These are phyloP conservation scores for Tachysurus vachellii DNA, from an alignment of 2,113 vertebrate genomes.

Conservation along the genomic window DNA sequence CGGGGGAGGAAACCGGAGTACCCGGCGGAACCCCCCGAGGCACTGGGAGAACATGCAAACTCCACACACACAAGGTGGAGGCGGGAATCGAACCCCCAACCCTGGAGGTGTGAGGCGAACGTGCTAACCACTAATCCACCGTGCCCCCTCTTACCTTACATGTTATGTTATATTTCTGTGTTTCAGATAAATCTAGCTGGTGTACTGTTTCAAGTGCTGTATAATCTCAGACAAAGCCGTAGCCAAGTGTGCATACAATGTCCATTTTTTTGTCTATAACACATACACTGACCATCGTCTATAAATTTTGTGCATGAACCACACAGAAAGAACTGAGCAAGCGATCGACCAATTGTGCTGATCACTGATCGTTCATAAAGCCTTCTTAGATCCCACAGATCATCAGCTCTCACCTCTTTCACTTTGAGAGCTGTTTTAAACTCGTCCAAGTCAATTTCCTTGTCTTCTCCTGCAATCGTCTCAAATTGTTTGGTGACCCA, in stretches of 20 bases:
- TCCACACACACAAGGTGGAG: too few species aligned
- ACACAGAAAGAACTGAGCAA: background rate
- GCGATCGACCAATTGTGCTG: background rate
- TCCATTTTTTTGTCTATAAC: background rate
- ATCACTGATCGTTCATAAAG: background rate
- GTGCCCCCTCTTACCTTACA: background rate
- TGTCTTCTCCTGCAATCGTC: slow-evolving; percentile 77
- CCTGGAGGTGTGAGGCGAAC: too few species aligned
- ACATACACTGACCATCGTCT: background rate
- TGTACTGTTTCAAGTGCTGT: background rate
- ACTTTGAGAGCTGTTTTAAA: slow-evolving; percentile 84
- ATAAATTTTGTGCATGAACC: background rate
- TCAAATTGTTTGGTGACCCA: slow-evolving; percentile 83
- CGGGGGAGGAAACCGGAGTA: too few species aligned
- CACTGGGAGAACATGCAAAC: too few species aligned
- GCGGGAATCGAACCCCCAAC: too few species aligned
- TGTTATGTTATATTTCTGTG: background rate
- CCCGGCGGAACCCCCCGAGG: too few species aligned
- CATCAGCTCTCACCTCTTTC: slow-evolving; percentile 80
- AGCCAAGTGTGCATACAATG: background rate
- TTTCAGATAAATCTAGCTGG: background rate
- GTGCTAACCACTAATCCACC: too few species aligned
- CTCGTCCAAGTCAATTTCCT: slow-evolving; percentile 79
- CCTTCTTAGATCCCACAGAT: background rate
- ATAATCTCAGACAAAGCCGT: background rate